phyloP scores from a whole-genome alignment of 2,113 vertebrate species.

The Sus scrofa region DNA sequence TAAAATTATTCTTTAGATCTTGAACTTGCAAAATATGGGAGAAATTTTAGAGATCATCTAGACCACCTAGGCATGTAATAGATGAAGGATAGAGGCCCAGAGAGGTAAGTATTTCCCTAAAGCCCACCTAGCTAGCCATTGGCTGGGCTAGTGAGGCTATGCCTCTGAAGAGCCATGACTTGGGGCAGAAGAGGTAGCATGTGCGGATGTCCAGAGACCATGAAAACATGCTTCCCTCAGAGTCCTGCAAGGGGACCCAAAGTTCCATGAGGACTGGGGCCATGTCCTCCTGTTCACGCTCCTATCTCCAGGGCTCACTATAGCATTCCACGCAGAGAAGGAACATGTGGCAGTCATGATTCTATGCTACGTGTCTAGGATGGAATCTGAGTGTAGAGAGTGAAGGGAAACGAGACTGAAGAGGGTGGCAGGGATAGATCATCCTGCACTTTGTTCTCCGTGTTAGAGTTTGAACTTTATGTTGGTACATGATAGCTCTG shows the following conservation, averaged over 20 bases:
- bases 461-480: neutral
- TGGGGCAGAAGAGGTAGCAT: neutral
- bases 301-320: neutral
- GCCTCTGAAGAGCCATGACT: neutral
- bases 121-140: neutral
- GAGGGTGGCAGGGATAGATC: neutral
- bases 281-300: neutral
- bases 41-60: neutral
- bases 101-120: neutral
- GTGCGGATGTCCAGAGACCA: neutral
- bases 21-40: neutral
- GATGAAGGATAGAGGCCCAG: neutral
- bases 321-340: neutral
- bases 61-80: neutral
- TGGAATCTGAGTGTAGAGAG: too few relatives aligned
- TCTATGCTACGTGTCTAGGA: neutral
- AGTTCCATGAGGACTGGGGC: neutral
- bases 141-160: neutral
- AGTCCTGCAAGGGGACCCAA: neutral
- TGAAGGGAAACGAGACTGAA: neutral
- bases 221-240: neutral
- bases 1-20: constrained; percentile 12
- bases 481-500: neutral
- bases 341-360: fast-evolving
- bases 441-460: neutral